Conservation (phyloP, 1,140 invertebrate genomes). For the Drosophila teissieri region DNA sequence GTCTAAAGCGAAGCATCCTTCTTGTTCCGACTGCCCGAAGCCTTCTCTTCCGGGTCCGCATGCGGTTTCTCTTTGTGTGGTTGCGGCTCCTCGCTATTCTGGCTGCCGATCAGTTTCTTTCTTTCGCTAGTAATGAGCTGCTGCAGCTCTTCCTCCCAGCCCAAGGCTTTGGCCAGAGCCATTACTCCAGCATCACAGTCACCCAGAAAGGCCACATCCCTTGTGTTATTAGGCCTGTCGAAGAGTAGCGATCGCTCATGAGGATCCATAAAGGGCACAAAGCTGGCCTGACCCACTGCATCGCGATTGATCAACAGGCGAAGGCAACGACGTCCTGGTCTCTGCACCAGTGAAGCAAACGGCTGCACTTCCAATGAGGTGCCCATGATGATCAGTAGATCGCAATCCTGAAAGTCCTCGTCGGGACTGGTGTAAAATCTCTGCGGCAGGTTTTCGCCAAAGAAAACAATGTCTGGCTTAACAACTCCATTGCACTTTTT, state of each 20-base stretch:
- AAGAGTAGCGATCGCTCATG: slow-evolving; percentile 86
- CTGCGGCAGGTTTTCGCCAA: slow-evolving; percentile 94
- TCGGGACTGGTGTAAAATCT: slow-evolving; percentile 89
- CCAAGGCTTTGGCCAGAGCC: slow-evolving; percentile 91
- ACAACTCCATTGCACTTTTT: slow-evolving; percentile 89
- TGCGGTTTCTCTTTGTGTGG: slow-evolving; percentile 21
- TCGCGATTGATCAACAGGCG: slow-evolving; percentile 94
- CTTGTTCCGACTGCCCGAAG: neutral
- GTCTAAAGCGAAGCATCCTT: slow-evolving; percentile 1
- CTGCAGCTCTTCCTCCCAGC: slow-evolving; percentile 91
- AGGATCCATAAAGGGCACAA: slow-evolving; percentile 50
- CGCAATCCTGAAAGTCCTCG: slow-evolving; percentile 93
- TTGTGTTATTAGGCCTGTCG: slow-evolving; percentile 87
- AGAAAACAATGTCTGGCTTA: slow-evolving; percentile 98
- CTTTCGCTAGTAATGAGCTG: slow-evolving; percentile 86
- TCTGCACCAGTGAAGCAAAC: slow-evolving; percentile 95
- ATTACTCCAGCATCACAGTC: slow-evolving; percentile 95
- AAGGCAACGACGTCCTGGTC: slow-evolving; percentile 89
- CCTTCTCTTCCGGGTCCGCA: neutral
- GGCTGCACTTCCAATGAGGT: slow-evolving; percentile 97
- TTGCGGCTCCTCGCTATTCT: neutral
- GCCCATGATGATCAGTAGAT: slow-evolving; percentile 97
- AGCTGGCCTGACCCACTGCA: slow-evolving; percentile 87
- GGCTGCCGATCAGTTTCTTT: slow-evolving; percentile 44
- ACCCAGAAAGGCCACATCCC: slow-evolving; percentile 95